Percentiles rank a stretch among this genome's conserved stretches.
Conservation (phyloP, 2,113 vertebrate genomes). For the Gymnarchus niloticus region DNA sequence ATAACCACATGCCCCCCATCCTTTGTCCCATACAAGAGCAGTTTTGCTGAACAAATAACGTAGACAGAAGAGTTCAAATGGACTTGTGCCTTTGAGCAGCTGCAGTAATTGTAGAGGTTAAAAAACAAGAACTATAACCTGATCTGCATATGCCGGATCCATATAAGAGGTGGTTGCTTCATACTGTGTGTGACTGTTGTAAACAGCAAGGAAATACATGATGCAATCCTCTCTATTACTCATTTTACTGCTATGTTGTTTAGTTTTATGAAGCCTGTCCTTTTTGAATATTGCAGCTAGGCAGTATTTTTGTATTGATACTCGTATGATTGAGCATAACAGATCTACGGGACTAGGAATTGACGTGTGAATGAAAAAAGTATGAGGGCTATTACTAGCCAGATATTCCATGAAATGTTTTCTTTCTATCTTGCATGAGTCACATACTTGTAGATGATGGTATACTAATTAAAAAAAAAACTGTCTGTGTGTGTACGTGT, state of each 20-base stretch:
- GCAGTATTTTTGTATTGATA: slow-evolving; percentile 6
- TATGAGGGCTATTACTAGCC: background rate
- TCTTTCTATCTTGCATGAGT: background rate
- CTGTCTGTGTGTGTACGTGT: background rate
- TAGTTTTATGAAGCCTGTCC: background rate
- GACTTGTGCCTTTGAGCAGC: background rate
- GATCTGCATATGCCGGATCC: background rate
- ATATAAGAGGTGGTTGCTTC: background rate
- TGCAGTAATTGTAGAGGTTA: background rate
- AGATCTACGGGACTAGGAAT: background rate
- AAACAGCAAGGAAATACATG: slow-evolving; percentile 8
- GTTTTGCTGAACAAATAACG: background rate
- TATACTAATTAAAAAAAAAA: background rate
- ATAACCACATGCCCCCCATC: background rate
- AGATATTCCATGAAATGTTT: background rate
- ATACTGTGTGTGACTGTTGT: background rate
- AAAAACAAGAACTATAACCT: background rate
- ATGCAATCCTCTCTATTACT: background rate
- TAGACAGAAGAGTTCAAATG: background rate
- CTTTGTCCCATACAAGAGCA: background rate
- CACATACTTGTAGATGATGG: background rate
- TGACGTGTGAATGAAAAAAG: background rate
- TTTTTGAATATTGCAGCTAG: background rate
- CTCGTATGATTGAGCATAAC: background rate
- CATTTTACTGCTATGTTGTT: background rate